Conservation (phyloP, 2,888 invertebrate species). For the Leucoptera coffeella region DNA sequence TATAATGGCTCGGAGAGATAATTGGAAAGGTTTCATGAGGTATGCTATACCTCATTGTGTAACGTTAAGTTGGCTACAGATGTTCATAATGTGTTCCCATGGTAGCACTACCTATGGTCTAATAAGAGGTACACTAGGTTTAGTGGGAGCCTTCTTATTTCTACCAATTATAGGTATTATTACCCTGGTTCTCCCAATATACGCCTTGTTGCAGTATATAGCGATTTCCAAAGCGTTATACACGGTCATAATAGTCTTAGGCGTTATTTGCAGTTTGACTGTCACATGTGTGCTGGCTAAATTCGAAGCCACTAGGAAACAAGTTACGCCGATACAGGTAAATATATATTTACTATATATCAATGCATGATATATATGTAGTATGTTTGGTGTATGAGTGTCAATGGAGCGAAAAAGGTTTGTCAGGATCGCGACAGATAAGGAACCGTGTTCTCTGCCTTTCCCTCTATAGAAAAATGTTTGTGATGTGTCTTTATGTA, state of each 20-base stretch:
- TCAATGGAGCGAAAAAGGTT: no score
- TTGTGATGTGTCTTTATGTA: no score
- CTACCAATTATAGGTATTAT: conserved; percentile 71
- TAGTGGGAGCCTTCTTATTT: conserved; percentile 75
- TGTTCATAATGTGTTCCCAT: conserved; percentile 74
- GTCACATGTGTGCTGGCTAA: conserved; percentile 61
- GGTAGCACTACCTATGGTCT: conserved; percentile 79
- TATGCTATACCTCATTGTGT: conserved; percentile 81
- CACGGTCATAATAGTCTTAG: conserved; percentile 53
- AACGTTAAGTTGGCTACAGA: conserved; percentile 83
- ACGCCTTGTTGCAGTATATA: conserved; percentile 68
- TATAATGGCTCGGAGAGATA: conserved; percentile 65
- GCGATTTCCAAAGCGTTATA: conserved; percentile 61
- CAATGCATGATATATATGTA: no score
- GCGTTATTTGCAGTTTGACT: conserved; percentile 55
- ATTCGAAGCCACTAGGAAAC: conserved; percentile 58
- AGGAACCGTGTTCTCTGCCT: no score
- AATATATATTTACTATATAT: conserved; percentile 5
- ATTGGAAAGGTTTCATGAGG: conserved; percentile 77
- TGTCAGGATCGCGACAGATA: no score
- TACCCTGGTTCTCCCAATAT: conserved; percentile 67
- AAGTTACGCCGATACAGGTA: conserved; percentile 70
- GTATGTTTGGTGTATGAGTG: no score
- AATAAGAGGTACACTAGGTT: conserved; percentile 67
- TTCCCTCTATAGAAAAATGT: no score